Percentiles rank a stretch among this genome's conserved stretches.
Evolutionary conservation across 2,113 vertebrate species (phyloP).

Genomic region (Heloderma charlesbogerti): DNA sequence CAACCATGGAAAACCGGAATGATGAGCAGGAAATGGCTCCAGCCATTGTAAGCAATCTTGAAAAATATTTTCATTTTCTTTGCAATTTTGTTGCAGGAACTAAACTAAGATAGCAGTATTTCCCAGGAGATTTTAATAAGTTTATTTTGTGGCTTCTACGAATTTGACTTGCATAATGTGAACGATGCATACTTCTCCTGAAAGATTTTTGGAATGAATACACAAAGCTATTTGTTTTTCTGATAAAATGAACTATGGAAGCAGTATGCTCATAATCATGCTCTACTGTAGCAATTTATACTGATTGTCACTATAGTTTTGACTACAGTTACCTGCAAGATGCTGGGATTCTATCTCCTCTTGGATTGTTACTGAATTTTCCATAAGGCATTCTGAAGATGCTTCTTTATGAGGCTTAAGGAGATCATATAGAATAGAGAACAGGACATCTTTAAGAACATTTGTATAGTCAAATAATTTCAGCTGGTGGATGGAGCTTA

Average conservation of each 20-base stretch:
- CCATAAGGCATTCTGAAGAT: background rate
- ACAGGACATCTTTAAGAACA: background rate
- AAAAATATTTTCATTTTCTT: background rate
- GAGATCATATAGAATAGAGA: background rate
- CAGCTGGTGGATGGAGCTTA: background rate
- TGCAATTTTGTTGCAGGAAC: background rate
- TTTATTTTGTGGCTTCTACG: background rate
- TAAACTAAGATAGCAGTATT: background rate
- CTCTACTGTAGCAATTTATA: background rate
- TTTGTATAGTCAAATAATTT: background rate
- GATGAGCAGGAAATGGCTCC: background rate
- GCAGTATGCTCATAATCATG: background rate
- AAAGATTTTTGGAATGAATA: background rate
- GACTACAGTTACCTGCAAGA: background rate
- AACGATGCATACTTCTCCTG: background rate
- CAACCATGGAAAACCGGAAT: background rate
- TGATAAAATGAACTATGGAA: background rate
- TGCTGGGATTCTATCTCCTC: background rate
- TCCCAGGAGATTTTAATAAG: background rate
- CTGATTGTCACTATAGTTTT: background rate
- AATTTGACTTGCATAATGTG: constrained; percentile 4
- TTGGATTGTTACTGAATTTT: background rate
- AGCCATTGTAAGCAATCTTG: background rate
- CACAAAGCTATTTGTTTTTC: background rate
- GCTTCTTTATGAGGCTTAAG: background rate